These are phyloP conservation scores for Leptestheria dahalacensis DNA, from an alignment of 1,140 invertebrate genomes.

Conservation along the genomic window DNA sequence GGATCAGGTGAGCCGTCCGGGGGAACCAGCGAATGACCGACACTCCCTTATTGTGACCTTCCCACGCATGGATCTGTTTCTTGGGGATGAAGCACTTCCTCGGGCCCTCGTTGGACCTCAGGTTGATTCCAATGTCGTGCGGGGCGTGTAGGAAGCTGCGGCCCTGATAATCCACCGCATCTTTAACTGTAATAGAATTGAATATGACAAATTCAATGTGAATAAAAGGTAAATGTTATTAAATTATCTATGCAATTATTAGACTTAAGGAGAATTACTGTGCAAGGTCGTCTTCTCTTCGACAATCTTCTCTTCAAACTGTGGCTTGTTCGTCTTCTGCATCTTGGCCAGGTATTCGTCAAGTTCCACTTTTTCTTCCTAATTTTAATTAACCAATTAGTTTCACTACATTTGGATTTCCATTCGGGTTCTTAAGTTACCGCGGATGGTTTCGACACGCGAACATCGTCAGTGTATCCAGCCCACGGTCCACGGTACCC, in stretches of 20 bases:
- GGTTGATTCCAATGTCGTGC: conserved; percentile 88
- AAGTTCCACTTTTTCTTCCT: conserved; percentile 78
- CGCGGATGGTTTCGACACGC: conserved; percentile 70
- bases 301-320: conserved; percentile 73
- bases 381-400: conserved; percentile 16
- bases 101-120: conserved; percentile 78
- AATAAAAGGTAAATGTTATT: conserved; percentile 16
- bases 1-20: conserved; percentile 76
- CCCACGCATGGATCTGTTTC: conserved; percentile 89
- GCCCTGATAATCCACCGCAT: conserved; percentile 90
- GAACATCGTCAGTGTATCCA: conserved; percentile 77
- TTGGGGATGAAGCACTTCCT: conserved; percentile 96
- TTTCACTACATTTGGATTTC: not conserved
- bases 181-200: conserved; percentile 57
- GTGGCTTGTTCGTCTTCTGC: conserved; percentile 58
- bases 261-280: conserved; percentile 36
- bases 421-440: conserved; percentile 22
- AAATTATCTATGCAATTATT: conserved; percentile 4
- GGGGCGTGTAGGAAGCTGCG: conserved; percentile 86
- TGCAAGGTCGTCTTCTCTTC: conserved; percentile 93
- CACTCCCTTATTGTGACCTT: conserved; percentile 94
- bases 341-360: conserved; percentile 90
- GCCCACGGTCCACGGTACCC: conserved; percentile 97
- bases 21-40: conserved; percentile 93
- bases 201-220: not conserved